phyloP scores from a whole-genome alignment of 2,888 invertebrate genomes.

The Unio delphinus region DNA sequence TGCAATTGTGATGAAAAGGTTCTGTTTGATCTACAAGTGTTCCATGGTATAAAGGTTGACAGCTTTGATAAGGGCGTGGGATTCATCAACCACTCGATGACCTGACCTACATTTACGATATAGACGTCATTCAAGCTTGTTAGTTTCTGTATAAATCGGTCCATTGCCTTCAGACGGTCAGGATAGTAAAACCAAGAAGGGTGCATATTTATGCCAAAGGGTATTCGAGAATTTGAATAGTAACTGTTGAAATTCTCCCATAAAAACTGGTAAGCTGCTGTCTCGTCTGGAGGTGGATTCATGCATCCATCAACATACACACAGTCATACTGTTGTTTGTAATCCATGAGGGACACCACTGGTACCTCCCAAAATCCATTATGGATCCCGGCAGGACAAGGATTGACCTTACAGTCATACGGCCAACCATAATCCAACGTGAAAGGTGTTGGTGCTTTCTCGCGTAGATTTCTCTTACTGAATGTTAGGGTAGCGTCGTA shows the following conservation, averaged over 20 bases:
- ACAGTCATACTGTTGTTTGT: slow-evolving; percentile 56
- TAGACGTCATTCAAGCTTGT: slow-evolving; percentile 60
- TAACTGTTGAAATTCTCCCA: slow-evolving; percentile 84
- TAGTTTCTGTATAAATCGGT: slow-evolving; percentile 58
- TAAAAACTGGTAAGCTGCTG: slow-evolving; percentile 74
- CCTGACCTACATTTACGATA: slow-evolving; percentile 54
- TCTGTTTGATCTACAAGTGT: no score
- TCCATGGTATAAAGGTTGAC: slow-evolving; percentile 54
- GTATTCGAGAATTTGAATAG: slow-evolving; percentile 80
- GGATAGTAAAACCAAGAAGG: slow-evolving; percentile 76
- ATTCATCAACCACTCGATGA: slow-evolving; percentile 58
- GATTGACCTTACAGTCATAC: slow-evolving; percentile 60
- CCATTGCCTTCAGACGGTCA: slow-evolving; percentile 58
- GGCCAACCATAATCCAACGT: slow-evolving; percentile 82
- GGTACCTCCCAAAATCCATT: slow-evolving; percentile 80
- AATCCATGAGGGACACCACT: slow-evolving; percentile 72
- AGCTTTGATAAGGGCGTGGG: slow-evolving; percentile 49
- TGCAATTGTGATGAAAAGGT: no score
- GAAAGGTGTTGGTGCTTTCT: slow-evolving; percentile 78
- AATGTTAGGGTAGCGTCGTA: slow-evolving; percentile 63
- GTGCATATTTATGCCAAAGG: slow-evolving; percentile 87
- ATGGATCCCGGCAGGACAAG: slow-evolving; percentile 54
- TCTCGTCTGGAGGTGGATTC: slow-evolving; percentile 55
- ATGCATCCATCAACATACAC: slow-evolving; percentile 63
- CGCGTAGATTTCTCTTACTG: slow-evolving; percentile 20